Evolutionary conservation across 2,797 vertebrate genomes (phyloP).

Genomic region (Urophycis tenuis): DNA sequence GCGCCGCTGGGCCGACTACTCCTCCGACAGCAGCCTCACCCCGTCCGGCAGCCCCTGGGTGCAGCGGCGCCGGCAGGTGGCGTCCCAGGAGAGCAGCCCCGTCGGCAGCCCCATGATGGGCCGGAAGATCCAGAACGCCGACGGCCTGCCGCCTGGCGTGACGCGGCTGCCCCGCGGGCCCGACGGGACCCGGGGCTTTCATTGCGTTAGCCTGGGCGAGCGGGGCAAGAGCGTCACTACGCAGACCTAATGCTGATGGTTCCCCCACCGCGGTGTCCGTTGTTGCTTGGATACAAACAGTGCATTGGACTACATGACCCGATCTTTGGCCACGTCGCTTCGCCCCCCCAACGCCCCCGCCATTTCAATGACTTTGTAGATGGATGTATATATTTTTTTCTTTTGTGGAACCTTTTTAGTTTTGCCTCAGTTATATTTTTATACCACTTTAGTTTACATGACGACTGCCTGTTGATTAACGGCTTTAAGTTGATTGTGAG

Average conservation of each 20-base stretch:
- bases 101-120: conserved; percentile 81
- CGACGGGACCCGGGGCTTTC: conserved; percentile 90
- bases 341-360: conserved; percentile 21
- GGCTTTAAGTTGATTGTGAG: conserved; percentile 48
- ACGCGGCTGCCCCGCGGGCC: conserved; percentile 86
- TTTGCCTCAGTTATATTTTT: conserved; percentile 65
- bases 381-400: conserved; percentile 47
- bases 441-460: conserved; percentile 61
- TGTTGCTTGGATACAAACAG: conserved; percentile 23
- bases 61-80: conserved; percentile 84
- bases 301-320: conserved; percentile 31
- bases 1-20: conserved; percentile 84
- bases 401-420: conserved; percentile 45
- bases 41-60: conserved; percentile 95
- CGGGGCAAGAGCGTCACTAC: conserved; percentile 67
- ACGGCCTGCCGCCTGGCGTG: conserved; percentile 84
- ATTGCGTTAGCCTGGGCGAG: conserved; percentile 62
- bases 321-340: conserved; percentile 34
- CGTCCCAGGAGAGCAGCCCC: conserved; percentile 85
- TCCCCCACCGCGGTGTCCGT: conserved; percentile 4
- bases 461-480: conserved; percentile 50
- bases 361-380: conserved; percentile 46
- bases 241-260: conserved; percentile 63
- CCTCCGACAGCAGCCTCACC: conserved; percentile 92
- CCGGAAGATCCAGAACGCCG: conserved; percentile 83